Conservation (phyloP, 2,113 vertebrate genomes). For the Chaetops frenatus region DNA sequence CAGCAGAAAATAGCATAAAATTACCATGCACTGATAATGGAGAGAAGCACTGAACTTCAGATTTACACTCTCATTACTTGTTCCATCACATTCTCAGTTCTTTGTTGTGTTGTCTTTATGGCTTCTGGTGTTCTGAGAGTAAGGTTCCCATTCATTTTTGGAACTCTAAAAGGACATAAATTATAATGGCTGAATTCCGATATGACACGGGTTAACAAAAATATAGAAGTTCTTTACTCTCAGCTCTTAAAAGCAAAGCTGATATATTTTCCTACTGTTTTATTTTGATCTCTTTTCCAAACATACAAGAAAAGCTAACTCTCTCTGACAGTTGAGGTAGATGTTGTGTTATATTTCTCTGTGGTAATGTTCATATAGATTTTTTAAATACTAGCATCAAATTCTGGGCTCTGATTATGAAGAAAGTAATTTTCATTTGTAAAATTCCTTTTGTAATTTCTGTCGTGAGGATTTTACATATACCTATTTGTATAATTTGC, state of each 20-base stretch:
- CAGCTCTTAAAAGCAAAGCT: not conserved
- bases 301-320: not conserved
- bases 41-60: not conserved
- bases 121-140: not conserved
- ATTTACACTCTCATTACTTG: not conserved
- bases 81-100: not conserved
- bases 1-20: conserved; percentile 45
- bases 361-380: not conserved
- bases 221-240: not conserved
- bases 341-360: not conserved
- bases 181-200: not conserved
- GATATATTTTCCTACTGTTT: not conserved
- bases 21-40: not conserved
- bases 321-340: not conserved
- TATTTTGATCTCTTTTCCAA: not conserved
- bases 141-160: not conserved
- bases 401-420: not conserved
- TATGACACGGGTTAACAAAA: not conserved
- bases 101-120: not conserved
- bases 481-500: not conserved
- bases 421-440: not conserved
- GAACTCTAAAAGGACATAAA: not conserved
- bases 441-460: not conserved
- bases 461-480: not conserved
- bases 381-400: not conserved